A percentile compares a stretch with the other conserved stretches of the same genome.
Evolutionary conservation across 2,113 vertebrate species (phyloP).

Genomic region (Brienomyrus longianalis): DNA sequence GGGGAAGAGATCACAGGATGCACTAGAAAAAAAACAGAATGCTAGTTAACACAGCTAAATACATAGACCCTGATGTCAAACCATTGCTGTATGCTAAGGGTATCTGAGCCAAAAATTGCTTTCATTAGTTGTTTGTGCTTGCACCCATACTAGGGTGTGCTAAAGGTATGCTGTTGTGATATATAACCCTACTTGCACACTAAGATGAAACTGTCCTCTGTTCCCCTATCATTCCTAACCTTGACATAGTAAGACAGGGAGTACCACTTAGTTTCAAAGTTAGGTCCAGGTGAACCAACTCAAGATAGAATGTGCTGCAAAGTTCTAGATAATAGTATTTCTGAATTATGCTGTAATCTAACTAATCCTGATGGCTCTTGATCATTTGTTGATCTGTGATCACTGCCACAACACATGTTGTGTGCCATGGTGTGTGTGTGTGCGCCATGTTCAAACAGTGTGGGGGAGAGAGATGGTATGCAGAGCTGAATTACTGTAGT

Average conservation of each 20-base stretch:
- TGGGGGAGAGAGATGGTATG: too few species aligned
- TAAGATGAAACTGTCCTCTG: not conserved
- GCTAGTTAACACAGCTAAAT: not conserved
- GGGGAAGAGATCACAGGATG: not conserved
- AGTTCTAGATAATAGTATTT: not conserved
- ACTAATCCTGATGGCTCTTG: not conserved
- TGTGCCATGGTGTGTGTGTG: not conserved
- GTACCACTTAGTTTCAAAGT: not conserved
- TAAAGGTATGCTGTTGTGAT: not conserved
- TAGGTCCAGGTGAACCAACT: not conserved
- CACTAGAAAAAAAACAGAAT: not conserved
- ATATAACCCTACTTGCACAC: not conserved
- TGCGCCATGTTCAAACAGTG: too few species aligned
- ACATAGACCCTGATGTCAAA: not conserved
- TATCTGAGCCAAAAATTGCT: not conserved
- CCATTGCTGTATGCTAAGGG: not conserved
- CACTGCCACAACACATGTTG: not conserved
- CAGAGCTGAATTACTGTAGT: not conserved
- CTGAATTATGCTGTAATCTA: not conserved
- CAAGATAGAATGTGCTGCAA: not conserved
- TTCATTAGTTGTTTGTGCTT: not conserved
- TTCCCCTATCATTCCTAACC: not conserved
- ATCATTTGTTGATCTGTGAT: not conserved
- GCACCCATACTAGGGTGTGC: not conserved
- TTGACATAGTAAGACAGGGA: not conserved